phyloP scores from a whole-genome alignment of 2,888 invertebrate genomes.

The Conistra vaccinii region DNA sequence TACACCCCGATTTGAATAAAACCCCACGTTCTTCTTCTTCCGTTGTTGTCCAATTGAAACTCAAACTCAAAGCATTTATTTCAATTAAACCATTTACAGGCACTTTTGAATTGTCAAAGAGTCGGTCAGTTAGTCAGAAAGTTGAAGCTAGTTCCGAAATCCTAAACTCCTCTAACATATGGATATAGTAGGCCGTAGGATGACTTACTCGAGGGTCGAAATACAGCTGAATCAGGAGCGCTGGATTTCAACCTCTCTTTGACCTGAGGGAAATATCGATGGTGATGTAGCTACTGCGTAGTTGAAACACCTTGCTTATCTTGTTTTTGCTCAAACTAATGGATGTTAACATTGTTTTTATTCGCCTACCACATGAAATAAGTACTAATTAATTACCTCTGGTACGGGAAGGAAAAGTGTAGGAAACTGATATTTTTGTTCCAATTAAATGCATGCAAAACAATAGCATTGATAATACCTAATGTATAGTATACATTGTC shows the following conservation, averaged over 20 bases:
- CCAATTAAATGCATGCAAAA: constrained; percentile 39
- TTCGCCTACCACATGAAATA: constrained; percentile 10
- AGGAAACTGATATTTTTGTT: constrained; percentile 50
- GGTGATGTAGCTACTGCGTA: constrained; percentile 31
- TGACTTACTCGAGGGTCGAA: too few relatives aligned
- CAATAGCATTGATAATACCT: constrained; percentile 24
- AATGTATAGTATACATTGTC: constrained; percentile 35
- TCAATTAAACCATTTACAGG: too few relatives aligned
- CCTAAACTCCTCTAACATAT: too few relatives aligned
- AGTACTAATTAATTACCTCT: constrained; percentile 14
- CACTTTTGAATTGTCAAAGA: too few relatives aligned
- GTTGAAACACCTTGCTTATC: constrained; percentile 9
- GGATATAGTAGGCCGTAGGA: not conserved
- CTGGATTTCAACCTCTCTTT: not conserved
- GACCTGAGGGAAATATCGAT: not conserved
- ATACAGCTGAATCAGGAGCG: not conserved
- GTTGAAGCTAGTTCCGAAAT: too few relatives aligned
- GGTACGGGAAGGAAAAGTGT: constrained; percentile 48
- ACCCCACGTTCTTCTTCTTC: not conserved
- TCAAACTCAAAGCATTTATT: too few relatives aligned
- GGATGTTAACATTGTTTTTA: constrained; percentile 39
- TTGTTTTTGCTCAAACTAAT: constrained; percentile 40
- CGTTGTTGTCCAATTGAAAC: not conserved
- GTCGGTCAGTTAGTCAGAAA: too few relatives aligned
- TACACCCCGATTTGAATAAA: not conserved